These are phyloP conservation scores for Synanceia verrucosa DNA, from an alignment of 2,797 vertebrate species.

Conservation along the genomic window DNA sequence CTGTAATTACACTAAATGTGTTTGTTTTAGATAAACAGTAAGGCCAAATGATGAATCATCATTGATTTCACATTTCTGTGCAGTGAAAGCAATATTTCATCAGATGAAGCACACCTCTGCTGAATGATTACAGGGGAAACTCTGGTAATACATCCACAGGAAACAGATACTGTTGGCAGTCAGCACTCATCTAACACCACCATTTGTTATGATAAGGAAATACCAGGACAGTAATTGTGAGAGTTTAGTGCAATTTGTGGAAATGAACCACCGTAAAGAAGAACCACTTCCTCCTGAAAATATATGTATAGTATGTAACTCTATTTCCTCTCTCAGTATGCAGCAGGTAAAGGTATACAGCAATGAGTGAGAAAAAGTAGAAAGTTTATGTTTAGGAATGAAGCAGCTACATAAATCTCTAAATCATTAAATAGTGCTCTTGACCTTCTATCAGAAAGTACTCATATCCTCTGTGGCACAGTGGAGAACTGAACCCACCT, in stretches of 20 bases:
- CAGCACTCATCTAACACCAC: slow-evolving; percentile 7
- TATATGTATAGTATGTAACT: background rate
- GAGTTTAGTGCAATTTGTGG: background rate
- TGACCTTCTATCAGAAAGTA: slow-evolving; percentile 17
- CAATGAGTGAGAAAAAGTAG: background rate
- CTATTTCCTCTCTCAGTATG: background rate
- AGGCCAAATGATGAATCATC: slow-evolving; percentile 38
- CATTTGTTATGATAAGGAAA: background rate
- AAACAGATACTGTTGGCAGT: slow-evolving; percentile 41
- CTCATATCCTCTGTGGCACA: slow-evolving; percentile 1
- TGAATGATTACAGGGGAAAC: slow-evolving; percentile 33
- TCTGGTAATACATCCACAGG: slow-evolving; percentile 29
- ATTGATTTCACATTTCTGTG: slow-evolving; percentile 59
- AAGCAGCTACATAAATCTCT: background rate
- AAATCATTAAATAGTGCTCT: background rate
- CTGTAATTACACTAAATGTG: slow-evolving; percentile 31
- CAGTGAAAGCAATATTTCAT: slow-evolving; percentile 42
- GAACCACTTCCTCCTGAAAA: background rate
- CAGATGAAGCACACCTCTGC: slow-evolving; percentile 19
- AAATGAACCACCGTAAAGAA: background rate
- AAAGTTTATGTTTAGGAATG: slow-evolving; percentile 3
- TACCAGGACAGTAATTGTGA: background rate
- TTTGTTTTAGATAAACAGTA: slow-evolving; percentile 39
- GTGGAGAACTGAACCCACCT: background rate
- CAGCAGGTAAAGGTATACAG: background rate